Base-by-base conservation (phyloP, 2,113 vertebrate species). In the Rhabdomys dilectus region DNA sequence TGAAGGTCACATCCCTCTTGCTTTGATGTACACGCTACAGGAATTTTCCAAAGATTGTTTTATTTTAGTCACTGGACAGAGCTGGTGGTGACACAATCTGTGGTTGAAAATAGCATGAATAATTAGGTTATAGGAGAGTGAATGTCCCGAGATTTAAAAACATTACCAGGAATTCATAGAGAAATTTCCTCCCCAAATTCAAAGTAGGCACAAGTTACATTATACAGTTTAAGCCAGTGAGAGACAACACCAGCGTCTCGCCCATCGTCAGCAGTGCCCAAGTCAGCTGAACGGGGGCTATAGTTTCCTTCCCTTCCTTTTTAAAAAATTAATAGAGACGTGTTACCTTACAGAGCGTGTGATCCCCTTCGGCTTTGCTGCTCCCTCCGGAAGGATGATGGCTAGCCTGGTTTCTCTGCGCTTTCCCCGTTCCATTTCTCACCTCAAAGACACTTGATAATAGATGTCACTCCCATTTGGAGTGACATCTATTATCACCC, bases 271-370 rank as follows among this genome's bases (percentile, higher is more conserved):
- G 42, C 82, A 76, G 90, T 16, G 70, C 93, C 89, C n/a, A 58
- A 72, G 91, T 16, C 80, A 80, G 88, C 94, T 68, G 66, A 22
- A 62, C n/a, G 29, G 78, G 91, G 73, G 85, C 91, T 92, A 39
- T 36, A 5, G 64, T 93, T 95, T 93, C 94, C 93, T 96, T 80
- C 95, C 70, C 78, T 95, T 86, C 93, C 94, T 94, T 94, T 42
- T 93, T 97, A 89, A 95, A 97, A 97, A 51, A 93, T 98, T 98
- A 96, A 98, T 96, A 42, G 93, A 77, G 96, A 78, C 0, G 88
- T 92, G 88, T 97, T 68, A 31, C 51, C 88, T 97, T 96, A 91
- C 58, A 42, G 60, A 85, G 75, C 15, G 8, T 62, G 77, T 31
- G 86, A 82, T 95, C 85, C 60, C 48, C 29, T 82, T 53, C 0